A percentile compares a stretch with the other conserved stretches of the same genome.
These are phyloP conservation scores for Drosophila macrospina DNA, from an alignment of 2,888 invertebrate genomes.

Conservation along the genomic window DNA sequence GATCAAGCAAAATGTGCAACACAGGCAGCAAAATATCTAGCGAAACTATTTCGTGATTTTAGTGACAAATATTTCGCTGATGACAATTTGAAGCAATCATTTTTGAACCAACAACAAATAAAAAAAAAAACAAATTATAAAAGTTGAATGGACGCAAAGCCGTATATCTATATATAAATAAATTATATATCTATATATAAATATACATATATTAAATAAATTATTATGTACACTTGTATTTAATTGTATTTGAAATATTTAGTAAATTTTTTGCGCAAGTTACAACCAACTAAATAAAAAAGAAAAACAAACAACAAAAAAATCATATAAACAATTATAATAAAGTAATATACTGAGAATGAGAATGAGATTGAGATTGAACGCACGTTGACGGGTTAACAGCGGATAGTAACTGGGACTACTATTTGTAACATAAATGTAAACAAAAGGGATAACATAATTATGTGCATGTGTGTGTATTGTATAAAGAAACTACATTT, in stretches of 20 bases:
- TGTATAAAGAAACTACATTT: conserved; percentile 48
- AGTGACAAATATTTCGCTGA: conserved; percentile 84
- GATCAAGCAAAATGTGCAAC: conserved; percentile 73
- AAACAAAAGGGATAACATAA: conserved; percentile 63
- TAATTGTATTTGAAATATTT: conserved; percentile 82
- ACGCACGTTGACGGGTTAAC: conserved; percentile 57
- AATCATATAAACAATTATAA: conserved; percentile 16
- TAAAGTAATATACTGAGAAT: conserved; percentile 30
- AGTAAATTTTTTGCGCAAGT: conserved; percentile 82
- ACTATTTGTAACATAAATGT: conserved; percentile 60
- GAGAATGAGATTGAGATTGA: conserved; percentile 15
- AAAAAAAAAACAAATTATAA: conserved; percentile 46
- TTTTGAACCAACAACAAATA: conserved; percentile 76
- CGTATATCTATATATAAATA: conserved; percentile 75
- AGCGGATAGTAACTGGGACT: conserved; percentile 72
- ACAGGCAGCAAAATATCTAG: conserved; percentile 70
- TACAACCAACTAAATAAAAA: conserved; percentile 61
- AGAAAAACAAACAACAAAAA: conserved; percentile 55
- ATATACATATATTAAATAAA: conserved; percentile 77
- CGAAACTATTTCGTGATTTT: conserved; percentile 84
- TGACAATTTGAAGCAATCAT: conserved; percentile 84
- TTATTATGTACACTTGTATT: conserved; percentile 81
- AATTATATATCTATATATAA: conserved; percentile 57
- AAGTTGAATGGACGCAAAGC: conserved; percentile 41
- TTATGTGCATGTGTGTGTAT: conserved; percentile 63